Evolutionary conservation across 2,113 vertebrate genomes (phyloP), one percentile per base, ranked within the genome.

Genomic region (Sinosuthora webbiana): DNA sequence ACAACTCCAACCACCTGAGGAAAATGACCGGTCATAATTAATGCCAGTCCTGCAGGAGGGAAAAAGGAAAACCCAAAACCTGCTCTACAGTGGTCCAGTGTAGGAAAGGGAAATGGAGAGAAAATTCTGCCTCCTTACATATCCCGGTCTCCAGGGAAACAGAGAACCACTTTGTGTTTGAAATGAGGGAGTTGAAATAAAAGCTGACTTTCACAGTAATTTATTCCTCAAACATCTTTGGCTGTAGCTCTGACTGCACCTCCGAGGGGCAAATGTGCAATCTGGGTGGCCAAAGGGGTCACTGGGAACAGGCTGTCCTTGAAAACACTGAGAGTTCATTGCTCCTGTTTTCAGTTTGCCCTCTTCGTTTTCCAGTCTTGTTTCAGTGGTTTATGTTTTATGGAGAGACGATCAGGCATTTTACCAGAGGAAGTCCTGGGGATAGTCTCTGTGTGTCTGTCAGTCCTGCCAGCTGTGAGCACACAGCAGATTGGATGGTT

Each of bases 91-190:
- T 10, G 20, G 81, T 39, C 93, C 77, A 59, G 16, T 18, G 35
- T 1, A 56, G 50, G 37, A 35, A 62, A 62, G 74, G 69, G 65
- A 87, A 91, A 87, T 7, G 30, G 64, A 91, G 86, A 80, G 69
- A 63, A n/a, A 73, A 77, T 41, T 74, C 84, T 94, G 85, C 82
- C 52, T 77, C 49, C 69, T 75, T 42, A 44, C 64, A 44, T 35
- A 64, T 24, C 80, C 79, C 2, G 35, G 86, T 94, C 91, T 92
- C 94, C 85, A 95, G 82, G 93, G 82, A 94, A 92, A 95, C 85
- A 74, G 82, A 83, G 74, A 95, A 52, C 53, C 65, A 55, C 85
- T 90, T 64, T 17, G 53, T 7, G 60, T 87, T 86, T 85, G 83
- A 95, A 90, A 92, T 79, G 63, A 90, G 59, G 53, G 76, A 56